Evolutionary conservation across 1,140 invertebrate species (phyloP).

Genomic region (Littorina saxatilis): DNA sequence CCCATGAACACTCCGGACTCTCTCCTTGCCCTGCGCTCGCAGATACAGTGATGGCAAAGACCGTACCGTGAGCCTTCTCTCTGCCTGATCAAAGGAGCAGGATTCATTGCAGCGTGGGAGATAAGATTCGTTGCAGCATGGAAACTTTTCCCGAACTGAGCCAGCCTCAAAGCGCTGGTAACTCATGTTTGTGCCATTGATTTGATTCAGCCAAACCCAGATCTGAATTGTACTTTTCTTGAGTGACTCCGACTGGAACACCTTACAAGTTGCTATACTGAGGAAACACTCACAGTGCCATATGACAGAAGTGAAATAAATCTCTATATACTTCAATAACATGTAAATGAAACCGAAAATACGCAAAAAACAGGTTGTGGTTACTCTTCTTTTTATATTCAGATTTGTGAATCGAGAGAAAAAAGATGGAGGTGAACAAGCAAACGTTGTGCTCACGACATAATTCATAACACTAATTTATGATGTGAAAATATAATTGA

Average conservation of each 20-base stretch:
- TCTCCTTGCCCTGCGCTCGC: background rate
- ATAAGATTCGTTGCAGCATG: too few species aligned
- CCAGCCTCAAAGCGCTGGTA: too few species aligned
- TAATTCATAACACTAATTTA: background rate
- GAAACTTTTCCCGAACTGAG: too few species aligned
- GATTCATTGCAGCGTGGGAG: too few species aligned
- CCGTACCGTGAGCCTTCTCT: background rate
- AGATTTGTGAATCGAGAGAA: background rate
- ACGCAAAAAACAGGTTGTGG: slow-evolving; percentile 19
- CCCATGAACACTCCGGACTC: background rate
- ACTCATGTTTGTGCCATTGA: too few species aligned
- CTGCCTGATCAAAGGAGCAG: slow-evolving; percentile 2
- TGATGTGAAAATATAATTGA: background rate
- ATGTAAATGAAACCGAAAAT: background rate
- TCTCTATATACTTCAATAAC: background rate
- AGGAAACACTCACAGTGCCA: slow-evolving; percentile 28
- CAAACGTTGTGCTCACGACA: slow-evolving; percentile 5
- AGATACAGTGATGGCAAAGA: background rate
- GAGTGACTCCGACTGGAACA: too few species aligned
- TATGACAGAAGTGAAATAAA: background rate
- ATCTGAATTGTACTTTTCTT: slow-evolving; percentile 9
- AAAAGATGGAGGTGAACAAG: background rate
- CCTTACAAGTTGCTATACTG: too few species aligned
- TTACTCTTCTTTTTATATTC: background rate
- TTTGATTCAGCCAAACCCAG: background rate